A percentile compares a stretch with the other conserved stretches of the same genome.
These are phyloP conservation scores for Vidua chalybeata DNA, from an alignment of 2,113 vertebrate genomes.

Conservation along the genomic window DNA sequence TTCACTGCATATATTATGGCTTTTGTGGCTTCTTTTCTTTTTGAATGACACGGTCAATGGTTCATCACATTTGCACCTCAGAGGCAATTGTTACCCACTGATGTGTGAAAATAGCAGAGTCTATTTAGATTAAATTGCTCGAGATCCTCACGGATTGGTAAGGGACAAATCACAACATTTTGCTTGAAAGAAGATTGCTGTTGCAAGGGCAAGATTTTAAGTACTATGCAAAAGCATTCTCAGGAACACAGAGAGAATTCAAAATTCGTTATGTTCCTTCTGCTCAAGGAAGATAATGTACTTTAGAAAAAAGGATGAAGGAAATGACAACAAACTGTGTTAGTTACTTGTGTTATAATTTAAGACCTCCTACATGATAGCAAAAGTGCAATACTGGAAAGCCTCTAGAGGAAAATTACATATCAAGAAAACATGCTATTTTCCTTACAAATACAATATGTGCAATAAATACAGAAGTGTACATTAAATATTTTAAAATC, in stretches of 20 bases:
- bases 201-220: conserved; percentile 31
- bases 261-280: not conserved
- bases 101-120: conserved; percentile 70
- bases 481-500: not conserved
- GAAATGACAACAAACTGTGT: not conserved
- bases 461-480: not conserved
- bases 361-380: not conserved
- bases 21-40: conserved; percentile 50
- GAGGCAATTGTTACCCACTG: conserved; percentile 67
- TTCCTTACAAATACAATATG: not conserved
- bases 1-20: conserved; percentile 45
- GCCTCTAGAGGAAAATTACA: not conserved
- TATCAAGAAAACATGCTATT: not conserved
- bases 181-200: conserved; percentile 33
- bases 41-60: conserved; percentile 62
- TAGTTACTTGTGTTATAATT: not conserved
- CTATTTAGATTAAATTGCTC: conserved; percentile 72
- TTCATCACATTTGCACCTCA: conserved; percentile 73
- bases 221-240: not conserved
- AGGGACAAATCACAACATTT: conserved; percentile 67
- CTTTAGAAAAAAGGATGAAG: not conserved
- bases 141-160: conserved; percentile 55
- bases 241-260: not conserved
- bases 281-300: not conserved
- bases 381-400: not conserved